These are phyloP conservation scores for Diorhabda elongata DNA, from an alignment of 1,140 invertebrate species.

Conservation along the genomic window DNA sequence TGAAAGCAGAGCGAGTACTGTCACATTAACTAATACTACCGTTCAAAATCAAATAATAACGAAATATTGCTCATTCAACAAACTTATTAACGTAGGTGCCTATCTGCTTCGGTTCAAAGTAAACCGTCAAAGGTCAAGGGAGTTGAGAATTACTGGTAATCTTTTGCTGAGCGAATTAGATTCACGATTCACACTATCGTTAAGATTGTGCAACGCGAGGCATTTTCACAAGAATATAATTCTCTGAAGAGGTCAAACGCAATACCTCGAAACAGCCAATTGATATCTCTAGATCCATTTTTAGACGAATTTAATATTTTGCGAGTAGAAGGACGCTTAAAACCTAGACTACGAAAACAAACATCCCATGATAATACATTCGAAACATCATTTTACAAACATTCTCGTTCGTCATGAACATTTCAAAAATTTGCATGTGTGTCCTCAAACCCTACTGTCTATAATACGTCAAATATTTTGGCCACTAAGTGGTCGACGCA, in stretches of 20 bases:
- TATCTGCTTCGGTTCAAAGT: not conserved
- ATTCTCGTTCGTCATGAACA: not conserved
- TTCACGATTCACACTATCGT: not conserved
- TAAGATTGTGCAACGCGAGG: not conserved
- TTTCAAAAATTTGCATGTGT: not conserved
- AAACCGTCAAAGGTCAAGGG: not conserved
- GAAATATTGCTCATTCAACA: not conserved
- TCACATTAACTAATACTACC: not conserved
- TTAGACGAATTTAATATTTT: not conserved
- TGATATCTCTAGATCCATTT: not conserved
- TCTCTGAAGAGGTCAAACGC: too few relatives aligned
- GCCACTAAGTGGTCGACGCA: slow-evolving; percentile 22
- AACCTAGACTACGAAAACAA: not conserved
- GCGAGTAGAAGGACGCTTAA: not conserved
- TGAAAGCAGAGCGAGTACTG: not conserved
- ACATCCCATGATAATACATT: not conserved
- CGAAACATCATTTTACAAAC: not conserved
- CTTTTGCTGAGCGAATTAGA: not conserved
- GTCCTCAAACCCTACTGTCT: not conserved
- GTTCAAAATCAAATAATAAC: not conserved
- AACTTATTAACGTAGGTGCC: not conserved
- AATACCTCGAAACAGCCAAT: not conserved
- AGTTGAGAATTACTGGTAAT: not conserved
- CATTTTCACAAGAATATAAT: not conserved
- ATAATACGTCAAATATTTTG: not conserved